These are phyloP conservation scores for Polyommatus icarus DNA, from an alignment of 2,888 invertebrate genomes.

Conservation along the genomic window DNA sequence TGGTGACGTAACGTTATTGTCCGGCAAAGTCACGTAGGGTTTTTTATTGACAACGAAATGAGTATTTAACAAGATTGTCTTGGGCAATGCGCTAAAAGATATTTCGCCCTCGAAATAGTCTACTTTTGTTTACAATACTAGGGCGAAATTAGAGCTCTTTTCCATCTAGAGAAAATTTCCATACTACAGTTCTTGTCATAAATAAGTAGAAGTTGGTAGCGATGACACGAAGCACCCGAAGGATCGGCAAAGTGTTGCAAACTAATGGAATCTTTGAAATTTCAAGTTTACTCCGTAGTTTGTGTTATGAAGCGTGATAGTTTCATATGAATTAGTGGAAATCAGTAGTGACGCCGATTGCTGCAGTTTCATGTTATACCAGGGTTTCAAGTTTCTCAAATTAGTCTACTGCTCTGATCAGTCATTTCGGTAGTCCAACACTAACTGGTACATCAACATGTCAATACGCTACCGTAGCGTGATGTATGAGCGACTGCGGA, in stretches of 20 bases:
- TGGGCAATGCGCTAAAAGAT: constrained; percentile 21
- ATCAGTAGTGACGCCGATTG: neutral
- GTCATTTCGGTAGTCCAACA: neutral
- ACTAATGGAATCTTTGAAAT: too few species aligned
- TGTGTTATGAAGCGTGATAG: neutral
- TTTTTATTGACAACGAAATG: constrained; percentile 31
- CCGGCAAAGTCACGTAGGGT: constrained; percentile 27
- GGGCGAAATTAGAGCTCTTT: too few species aligned
- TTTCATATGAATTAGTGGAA: neutral
- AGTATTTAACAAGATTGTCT: constrained; percentile 30
- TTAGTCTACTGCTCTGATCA: neutral
- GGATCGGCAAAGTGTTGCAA: too few species aligned
- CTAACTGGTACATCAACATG: neutral
- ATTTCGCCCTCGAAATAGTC: neutral
- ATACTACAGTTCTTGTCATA: too few species aligned
- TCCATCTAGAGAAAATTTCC: too few species aligned
- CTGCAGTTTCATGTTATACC: neutral
- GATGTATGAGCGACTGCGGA: constrained; percentile 36
- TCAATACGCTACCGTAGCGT: neutral
- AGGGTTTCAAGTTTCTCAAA: neutral
- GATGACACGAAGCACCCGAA: too few species aligned
- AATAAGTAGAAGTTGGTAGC: too few species aligned
- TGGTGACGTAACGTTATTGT: constrained; percentile 52
- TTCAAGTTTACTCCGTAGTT: neutral
- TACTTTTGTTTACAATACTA: neutral